Evolutionary conservation across 2,888 invertebrate species (phyloP).

Genomic region (Tipula confusa): DNA sequence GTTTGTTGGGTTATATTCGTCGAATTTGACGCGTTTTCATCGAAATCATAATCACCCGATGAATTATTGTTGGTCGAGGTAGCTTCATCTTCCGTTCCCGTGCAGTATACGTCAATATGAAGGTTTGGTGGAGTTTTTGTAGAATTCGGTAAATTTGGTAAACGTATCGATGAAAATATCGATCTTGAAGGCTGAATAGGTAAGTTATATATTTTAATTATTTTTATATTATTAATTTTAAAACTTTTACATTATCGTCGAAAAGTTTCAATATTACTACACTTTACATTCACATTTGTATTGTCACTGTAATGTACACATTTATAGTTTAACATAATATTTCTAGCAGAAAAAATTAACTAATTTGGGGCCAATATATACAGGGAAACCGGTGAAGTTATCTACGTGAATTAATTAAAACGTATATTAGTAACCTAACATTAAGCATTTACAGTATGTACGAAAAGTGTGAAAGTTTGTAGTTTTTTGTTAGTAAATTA

Average conservation of each 20-base stretch:
- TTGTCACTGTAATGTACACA: neutral
- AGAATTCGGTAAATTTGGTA: constrained; percentile 29
- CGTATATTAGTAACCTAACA: neutral
- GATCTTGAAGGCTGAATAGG: constrained; percentile 5
- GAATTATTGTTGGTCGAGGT: constrained; percentile 41
- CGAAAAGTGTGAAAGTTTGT: neutral
- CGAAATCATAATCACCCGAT: constrained; percentile 43
- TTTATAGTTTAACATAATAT: neutral
- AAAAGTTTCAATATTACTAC: neutral
- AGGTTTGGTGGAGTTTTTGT: constrained; percentile 58
- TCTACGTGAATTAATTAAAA: neutral
- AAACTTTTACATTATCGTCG: neutral
- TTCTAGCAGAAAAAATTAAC: neutral
- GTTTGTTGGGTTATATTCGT: constrained; percentile 54
- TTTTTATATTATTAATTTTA: neutral
- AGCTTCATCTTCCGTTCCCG: constrained; percentile 55
- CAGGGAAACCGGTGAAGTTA: neutral
- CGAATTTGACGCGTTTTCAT: constrained; percentile 48
- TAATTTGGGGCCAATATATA: neutral
- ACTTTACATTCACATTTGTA: neutral
- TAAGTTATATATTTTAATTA: neutral
- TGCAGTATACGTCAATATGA: constrained; percentile 71
- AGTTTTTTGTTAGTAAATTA: neutral
- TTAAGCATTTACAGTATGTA: neutral
- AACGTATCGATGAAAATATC: constrained; percentile 32